These are phyloP conservation scores for Onychorhynchus coronatus DNA, from an alignment of 2,113 vertebrate species.

Conservation along the genomic window DNA sequence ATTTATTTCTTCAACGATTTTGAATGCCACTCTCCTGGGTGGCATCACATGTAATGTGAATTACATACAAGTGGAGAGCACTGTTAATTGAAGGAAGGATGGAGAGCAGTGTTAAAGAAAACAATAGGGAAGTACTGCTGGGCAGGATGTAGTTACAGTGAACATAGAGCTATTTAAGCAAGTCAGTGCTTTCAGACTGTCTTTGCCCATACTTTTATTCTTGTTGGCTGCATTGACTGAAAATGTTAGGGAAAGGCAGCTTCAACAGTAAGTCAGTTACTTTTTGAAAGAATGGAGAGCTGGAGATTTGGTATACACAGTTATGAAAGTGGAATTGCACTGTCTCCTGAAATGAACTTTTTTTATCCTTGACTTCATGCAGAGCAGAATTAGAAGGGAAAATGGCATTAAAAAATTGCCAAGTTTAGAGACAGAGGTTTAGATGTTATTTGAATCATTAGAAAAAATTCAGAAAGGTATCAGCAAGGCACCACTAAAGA, in stretches of 20 bases:
- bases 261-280: not conserved
- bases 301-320: not conserved
- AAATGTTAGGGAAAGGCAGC: not conserved
- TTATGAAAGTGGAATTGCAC: not conserved
- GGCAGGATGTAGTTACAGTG: not conserved
- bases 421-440: not conserved
- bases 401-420: not conserved
- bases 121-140: not conserved
- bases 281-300: not conserved
- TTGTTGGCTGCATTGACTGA: not conserved
- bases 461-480: not conserved
- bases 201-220: not conserved
- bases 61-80: not conserved
- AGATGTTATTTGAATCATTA: not conserved
- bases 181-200: not conserved
- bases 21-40: not conserved
- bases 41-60: not conserved
- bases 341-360: not conserved
- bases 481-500: not conserved
- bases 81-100: not conserved
- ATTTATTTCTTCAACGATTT: not conserved
- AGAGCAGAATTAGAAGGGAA: not conserved
- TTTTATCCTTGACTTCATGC: not conserved
- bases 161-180: not conserved
- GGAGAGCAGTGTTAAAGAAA: not conserved